phyloP scores from a whole-genome alignment of 1,140 invertebrate genomes.

The Neodiprion lecontei region DNA sequence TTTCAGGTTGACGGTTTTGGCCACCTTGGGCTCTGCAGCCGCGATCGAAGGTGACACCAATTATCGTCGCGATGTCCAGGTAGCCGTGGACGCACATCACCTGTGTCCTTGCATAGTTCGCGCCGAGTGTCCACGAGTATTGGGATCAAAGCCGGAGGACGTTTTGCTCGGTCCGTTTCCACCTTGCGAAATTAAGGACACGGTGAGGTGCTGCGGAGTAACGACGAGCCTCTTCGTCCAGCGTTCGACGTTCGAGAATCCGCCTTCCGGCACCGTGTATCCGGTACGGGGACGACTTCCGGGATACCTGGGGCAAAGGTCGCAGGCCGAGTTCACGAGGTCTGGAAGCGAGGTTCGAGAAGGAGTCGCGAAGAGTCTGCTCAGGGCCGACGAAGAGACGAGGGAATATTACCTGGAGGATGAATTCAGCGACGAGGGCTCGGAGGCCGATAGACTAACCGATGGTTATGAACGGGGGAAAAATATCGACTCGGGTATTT shows the following conservation, averaged over 20 bases:
- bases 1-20: not conserved
- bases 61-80: not conserved
- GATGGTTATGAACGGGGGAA: not conserved
- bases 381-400: too few relatives aligned
- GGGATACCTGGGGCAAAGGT: not conserved
- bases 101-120: slow-evolving; percentile 8
- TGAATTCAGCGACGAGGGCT: too few relatives aligned
- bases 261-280: not conserved
- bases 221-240: not conserved
- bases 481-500: not conserved
- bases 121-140: not conserved
- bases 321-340: not conserved
- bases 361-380: not conserved
- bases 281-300: not conserved
- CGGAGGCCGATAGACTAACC: too few relatives aligned
- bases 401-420: not conserved
- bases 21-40: not conserved
- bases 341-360: not conserved
- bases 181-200: not conserved
- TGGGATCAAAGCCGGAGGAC: slow-evolving; percentile 3
- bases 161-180: not conserved
- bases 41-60: not conserved
- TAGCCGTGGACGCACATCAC: not conserved
- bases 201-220: slow-evolving; percentile 8
- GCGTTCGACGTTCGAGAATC: not conserved